phyloP scores from a whole-genome alignment of 2,113 vertebrate species.

The Oreochromis tanganicae region DNA sequence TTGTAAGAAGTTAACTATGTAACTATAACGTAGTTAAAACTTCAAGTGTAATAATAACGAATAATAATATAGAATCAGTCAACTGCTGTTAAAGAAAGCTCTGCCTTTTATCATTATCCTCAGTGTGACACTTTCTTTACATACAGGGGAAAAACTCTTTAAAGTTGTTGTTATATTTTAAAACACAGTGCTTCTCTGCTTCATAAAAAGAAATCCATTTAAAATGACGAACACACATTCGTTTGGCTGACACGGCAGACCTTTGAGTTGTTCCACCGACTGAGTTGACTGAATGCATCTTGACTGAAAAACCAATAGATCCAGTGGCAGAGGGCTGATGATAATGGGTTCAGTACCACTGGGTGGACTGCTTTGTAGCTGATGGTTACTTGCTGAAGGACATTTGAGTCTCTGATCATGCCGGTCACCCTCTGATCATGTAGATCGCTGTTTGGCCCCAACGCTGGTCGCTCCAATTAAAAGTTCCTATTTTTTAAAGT shows the following conservation, averaged over 20 bases:
- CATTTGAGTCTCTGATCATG: neutral
- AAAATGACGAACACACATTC: neutral
- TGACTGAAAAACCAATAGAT: neutral
- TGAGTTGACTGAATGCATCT: neutral
- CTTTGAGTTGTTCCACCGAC: neutral
- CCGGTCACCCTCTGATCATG: neutral
- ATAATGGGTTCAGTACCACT: neutral
- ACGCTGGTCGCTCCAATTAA: neutral
- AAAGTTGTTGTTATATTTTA: rapidly evolving
- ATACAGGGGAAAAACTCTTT: neutral
- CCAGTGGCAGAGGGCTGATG: neutral
- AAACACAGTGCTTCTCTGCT: neutral
- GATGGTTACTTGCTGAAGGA: neutral
- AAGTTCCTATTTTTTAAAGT: neutral
- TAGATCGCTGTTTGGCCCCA: neutral
- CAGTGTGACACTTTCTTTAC: too few species aligned
- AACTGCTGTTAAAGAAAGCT: too few species aligned
- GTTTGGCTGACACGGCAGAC: neutral
- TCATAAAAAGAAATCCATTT: neutral
- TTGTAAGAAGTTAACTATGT: neutral
- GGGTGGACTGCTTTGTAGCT: neutral
- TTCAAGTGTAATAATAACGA: too few species aligned
- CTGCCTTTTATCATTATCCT: too few species aligned
- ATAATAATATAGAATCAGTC: too few species aligned
- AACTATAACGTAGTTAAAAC: neutral